These are phyloP conservation scores for Heterohyrax brucei DNA, from an alignment of 2,797 vertebrate species.

Conservation along the genomic window DNA sequence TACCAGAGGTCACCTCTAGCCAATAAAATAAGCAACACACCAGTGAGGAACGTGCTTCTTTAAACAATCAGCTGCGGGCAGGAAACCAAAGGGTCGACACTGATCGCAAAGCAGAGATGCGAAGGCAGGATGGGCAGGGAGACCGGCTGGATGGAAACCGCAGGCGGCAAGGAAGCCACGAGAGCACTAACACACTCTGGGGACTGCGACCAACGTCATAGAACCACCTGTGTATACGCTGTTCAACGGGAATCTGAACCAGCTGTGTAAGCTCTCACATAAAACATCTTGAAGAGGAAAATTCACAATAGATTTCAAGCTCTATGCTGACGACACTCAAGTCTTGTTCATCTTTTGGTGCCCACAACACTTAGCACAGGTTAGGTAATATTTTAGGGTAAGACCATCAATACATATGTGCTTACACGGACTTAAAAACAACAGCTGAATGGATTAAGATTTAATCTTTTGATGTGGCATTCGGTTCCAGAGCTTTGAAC, in stretches of 20 bases:
- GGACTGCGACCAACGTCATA: not conserved
- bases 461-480: slow-evolving; percentile 46
- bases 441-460: not conserved
- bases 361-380: not conserved
- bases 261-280: not conserved
- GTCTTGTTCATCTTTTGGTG: not conserved
- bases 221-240: not conserved
- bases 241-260: not conserved
- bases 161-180: not conserved
- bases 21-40: no score
- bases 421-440: not conserved
- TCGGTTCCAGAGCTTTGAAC: slow-evolving; percentile 33
- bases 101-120: not conserved
- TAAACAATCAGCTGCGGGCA: not conserved
- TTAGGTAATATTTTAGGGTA: slow-evolving; percentile 12
- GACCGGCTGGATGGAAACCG: not conserved
- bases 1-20: no score
- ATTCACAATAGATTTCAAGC: not conserved
- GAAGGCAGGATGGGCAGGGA: not conserved
- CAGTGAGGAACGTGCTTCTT: no score
- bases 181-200: not conserved
- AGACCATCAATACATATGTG: not conserved
- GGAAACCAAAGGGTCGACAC: not conserved
- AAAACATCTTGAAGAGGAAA: not conserved
- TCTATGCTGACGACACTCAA: not conserved